Conservation (phyloP, 2,113 vertebrate genomes). For the Scophthalmus maximus region DNA sequence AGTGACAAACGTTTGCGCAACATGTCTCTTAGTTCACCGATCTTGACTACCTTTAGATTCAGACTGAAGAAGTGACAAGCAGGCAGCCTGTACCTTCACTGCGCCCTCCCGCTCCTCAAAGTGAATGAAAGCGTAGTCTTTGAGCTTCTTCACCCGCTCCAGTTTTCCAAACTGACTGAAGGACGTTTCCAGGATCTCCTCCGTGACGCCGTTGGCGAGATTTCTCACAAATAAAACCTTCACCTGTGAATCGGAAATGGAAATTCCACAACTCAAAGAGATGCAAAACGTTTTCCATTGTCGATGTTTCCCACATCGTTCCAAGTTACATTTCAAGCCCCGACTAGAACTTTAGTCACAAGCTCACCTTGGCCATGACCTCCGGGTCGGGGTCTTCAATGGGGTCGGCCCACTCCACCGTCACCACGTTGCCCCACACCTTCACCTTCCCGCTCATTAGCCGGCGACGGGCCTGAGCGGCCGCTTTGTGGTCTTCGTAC, state of each 20-base stretch:
- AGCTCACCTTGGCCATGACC: slow-evolving; percentile 96
- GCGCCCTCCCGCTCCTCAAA: slow-evolving; percentile 96
- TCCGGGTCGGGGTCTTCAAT: slow-evolving; percentile 99
- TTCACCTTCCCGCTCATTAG: slow-evolving; percentile 99
- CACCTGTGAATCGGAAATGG: slow-evolving; percentile 82
- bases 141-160: slow-evolving; percentile 98
- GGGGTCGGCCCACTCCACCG: slow-evolving; percentile 98
- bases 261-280: no score
- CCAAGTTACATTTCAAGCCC: no score
- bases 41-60: no score
- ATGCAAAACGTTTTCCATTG: no score
- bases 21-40: no score
- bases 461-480: slow-evolving; percentile 95
- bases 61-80: not conserved
- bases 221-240: slow-evolving; percentile 98
- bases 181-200: slow-evolving; percentile 95
- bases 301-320: no score
- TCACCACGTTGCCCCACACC: slow-evolving; percentile 97
- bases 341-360: no score
- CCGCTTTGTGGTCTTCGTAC: slow-evolving; percentile 99
- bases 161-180: slow-evolving; percentile 95
- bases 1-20: not conserved
- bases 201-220: slow-evolving; percentile 94
- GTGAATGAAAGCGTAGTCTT: slow-evolving; percentile 99
- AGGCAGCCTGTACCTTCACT: slow-evolving; percentile 87